Evolutionary conservation across 1,140 invertebrate genomes (phyloP), one percentile per base, ranked within the genome.

Genomic region (Babylonia areolata): DNA sequence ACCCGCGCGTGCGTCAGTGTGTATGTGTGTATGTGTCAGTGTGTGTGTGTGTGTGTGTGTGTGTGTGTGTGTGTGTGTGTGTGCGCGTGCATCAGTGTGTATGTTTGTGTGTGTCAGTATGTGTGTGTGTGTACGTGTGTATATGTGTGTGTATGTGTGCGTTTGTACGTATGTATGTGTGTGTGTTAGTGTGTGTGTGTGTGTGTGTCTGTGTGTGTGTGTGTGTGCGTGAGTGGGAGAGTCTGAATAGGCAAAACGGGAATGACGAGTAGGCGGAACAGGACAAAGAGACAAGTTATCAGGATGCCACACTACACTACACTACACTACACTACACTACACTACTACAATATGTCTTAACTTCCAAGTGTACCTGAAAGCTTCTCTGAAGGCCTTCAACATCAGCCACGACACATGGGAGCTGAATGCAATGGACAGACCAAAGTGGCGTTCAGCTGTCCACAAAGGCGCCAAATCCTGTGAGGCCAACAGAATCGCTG

Each of bases 41-140:
- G 77, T 78, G 77, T 78, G 37, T 78, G 77, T 78, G 37, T 78
- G 37, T 40, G 23, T 78, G 77, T 75, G 73, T 75, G 73, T 75
- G 73, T 75, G 73, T 35, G 73, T 75, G 73, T 75, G 73, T 35
- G 73, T 35, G 73, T 35, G 73, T 75, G 73, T 75, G 73, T 75
- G 73, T 75, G 73, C 35, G 73, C 35, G 15, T 75, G 73, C 35
- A 31, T 75, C 15, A 42, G 9, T 31, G 37, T 75, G 73, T 75
- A 31, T 35, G 31, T 75, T 12, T 35, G 9, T 35, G 31, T 75
- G 15, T 75, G 9, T 35, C 3, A 35, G 73, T 35, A 31, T 75
- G 73, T 35, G 33, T 35, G 73, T 75, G 73, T 75, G 73, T 75
- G 73, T 12, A 31, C 35, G 73, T 75, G 73, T 75, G 73, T 75